Base-by-base conservation (phyloP, 2,888 invertebrate genomes). In the Drosophila subsilvestris region DNA sequence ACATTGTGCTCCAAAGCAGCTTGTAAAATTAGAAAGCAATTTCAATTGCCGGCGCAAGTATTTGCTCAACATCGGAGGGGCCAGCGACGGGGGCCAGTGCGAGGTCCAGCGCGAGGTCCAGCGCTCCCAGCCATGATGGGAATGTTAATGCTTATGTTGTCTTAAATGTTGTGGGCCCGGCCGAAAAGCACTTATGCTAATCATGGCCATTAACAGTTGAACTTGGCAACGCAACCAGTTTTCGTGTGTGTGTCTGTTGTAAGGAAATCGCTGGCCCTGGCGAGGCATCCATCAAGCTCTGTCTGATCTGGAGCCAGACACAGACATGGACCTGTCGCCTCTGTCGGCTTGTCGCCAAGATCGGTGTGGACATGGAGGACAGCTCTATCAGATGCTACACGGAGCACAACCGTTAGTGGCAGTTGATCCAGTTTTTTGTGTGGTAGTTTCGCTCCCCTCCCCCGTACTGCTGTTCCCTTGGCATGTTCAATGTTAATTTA, bases 21-120 rank as follows among this genome's bases (percentile, higher is more conserved):
- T 77, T 78, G 76, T 76, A 59, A 86, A 88, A 85, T 85, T 85
- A 85, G 85, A 88, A 84, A 86, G 87, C 85, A 86, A 88, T 88
- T 88, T 86, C 77, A 88, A 79, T 86, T 81, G 82, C 67, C 63
- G 10, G 43, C 25, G 17, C 47, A 29, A 56, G 55, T 63, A 65
- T 58, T 72, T 55, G 63, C 32, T n/a, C 8, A 29, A 51, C 20
- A 44, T 27, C 45, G 37, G 17, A 29, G 42, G 48, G 14, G 32
- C 32, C 32, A 5, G 32, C 25, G 32, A 14, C 5, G 1, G 12
- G 5, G 12, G n/a, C 32, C 32, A 32, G 12, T 6, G 25, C 25
- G 6, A 25, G 25, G 25, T 25, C 32, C 32, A 32, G 12, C 25
- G 25, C 25, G 6, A 25, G 25, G 25, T 25, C 25, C 25, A 25